These are phyloP conservation scores for Ceratosolen solmsi DNA, from an alignment of 1,140 invertebrate genomes.

Conservation along the genomic window DNA sequence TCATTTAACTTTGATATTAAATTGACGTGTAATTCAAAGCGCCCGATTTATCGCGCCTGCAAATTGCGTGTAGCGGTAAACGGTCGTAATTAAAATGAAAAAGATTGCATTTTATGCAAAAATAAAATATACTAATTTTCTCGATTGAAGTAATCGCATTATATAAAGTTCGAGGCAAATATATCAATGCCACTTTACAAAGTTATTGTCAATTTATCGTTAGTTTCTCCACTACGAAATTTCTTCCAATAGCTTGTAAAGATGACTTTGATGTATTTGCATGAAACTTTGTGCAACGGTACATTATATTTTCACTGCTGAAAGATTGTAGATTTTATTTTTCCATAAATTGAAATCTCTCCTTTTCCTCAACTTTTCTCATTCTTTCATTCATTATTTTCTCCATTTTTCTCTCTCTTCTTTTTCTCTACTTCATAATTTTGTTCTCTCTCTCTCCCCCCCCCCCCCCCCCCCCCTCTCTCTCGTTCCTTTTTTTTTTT, in stretches of 20 bases:
- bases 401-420: too few species aligned
- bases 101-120: not conserved
- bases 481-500: too few species aligned
- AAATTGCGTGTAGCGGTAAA: too few species aligned
- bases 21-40: not conserved
- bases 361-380: too few species aligned
- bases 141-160: not conserved
- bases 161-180: not conserved
- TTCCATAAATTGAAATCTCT: not conserved
- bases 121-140: not conserved
- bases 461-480: too few species aligned
- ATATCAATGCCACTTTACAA: not conserved
- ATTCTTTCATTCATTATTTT: too few species aligned
- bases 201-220: not conserved
- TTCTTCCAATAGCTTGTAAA: slow-evolving; percentile 11
- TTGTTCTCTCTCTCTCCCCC: too few species aligned
- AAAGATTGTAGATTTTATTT: slow-evolving; percentile 1
- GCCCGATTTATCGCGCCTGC: not conserved
- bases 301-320: not conserved
- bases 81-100: not conserved
- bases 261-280: slow-evolving; percentile 17
- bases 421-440: too few species aligned
- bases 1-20: not conserved
- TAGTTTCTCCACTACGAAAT: not conserved
- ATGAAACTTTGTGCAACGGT: not conserved